Conservation (phyloP, 92 coral and sea anemone genomes). For the Epizoanthus illoricatus region DNA sequence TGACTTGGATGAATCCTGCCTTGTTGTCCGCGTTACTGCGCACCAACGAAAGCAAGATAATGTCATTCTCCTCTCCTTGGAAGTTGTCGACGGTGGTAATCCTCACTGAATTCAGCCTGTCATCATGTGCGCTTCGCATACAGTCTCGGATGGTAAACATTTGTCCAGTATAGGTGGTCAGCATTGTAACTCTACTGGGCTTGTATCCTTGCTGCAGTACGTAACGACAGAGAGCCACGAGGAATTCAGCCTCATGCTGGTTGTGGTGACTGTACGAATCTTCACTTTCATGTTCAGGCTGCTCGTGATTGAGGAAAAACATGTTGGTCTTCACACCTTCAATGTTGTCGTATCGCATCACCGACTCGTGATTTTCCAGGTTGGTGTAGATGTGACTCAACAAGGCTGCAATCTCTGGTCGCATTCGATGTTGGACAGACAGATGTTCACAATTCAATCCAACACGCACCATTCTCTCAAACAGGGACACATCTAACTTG, state of each 20-base stretch:
- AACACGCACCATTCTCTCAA: constrained; percentile 82
- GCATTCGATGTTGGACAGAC: constrained; percentile 92
- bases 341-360: constrained; percentile 65
- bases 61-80: constrained; percentile 91
- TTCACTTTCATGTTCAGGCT: constrained; percentile 57
- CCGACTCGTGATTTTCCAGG: constrained; percentile 71
- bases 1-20: constrained; percentile 77
- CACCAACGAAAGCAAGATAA: constrained; percentile 84
- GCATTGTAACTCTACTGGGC: constrained; percentile 66
- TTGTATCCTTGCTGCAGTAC: constrained; percentile 80
- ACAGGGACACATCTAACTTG: constrained; percentile 80
- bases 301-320: constrained; percentile 75
- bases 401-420: constrained; percentile 83
- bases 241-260: constrained; percentile 76
- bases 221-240: constrained; percentile 75
- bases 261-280: constrained; percentile 78
- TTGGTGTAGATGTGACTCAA: constrained; percentile 79
- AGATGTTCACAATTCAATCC: constrained; percentile 65
- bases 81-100: constrained; percentile 82
- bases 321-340: constrained; percentile 74
- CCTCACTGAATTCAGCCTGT: constrained; percentile 50
- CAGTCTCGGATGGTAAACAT: constrained; percentile 71
- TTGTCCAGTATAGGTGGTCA: constrained; percentile 88
- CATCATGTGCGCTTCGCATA: constrained; percentile 40
- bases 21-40: constrained; percentile 76